phyloP scores from a whole-genome alignment of 1,140 invertebrate species.

The Chlorops oryzae region DNA sequence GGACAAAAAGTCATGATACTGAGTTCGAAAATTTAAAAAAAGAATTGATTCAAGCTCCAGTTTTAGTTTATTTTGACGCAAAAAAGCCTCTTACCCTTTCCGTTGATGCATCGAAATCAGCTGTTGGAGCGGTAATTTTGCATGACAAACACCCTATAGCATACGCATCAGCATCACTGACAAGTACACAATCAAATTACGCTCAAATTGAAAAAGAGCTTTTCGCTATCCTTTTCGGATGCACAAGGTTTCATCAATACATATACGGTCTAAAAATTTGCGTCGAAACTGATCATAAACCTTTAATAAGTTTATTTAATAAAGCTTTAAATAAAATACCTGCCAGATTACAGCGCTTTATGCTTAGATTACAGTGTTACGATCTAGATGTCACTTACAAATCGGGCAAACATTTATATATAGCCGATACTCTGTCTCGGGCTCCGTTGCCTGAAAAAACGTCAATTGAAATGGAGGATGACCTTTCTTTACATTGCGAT shows the following conservation, averaged over 20 bases:
- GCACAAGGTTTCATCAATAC: slow-evolving; percentile 7
- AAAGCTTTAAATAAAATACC: too few relatives aligned
- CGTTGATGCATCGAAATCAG: slow-evolving; percentile 15
- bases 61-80: not conserved
- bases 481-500: too few relatives aligned
- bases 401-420: too few relatives aligned
- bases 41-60: not conserved
- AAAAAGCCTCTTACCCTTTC: not conserved
- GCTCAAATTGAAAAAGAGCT: not conserved
- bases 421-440: too few relatives aligned
- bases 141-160: slow-evolving; percentile 36
- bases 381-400: too few relatives aligned
- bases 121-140: slow-evolving; percentile 49
- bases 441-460: too few relatives aligned
- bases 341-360: too few relatives aligned
- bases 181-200: slow-evolving; percentile 9
- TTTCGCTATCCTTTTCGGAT: not conserved
- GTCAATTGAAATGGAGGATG: too few relatives aligned
- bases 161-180: slow-evolving; percentile 28
- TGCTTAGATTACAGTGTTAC: too few relatives aligned
- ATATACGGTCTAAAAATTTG: not conserved
- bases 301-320: slow-evolving; percentile 4
- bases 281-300: slow-evolving; percentile 1
- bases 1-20: not conserved
- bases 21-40: not conserved